phyloP scores from a whole-genome alignment of 2,113 vertebrate genomes.

The Anthoscopus minutus region DNA sequence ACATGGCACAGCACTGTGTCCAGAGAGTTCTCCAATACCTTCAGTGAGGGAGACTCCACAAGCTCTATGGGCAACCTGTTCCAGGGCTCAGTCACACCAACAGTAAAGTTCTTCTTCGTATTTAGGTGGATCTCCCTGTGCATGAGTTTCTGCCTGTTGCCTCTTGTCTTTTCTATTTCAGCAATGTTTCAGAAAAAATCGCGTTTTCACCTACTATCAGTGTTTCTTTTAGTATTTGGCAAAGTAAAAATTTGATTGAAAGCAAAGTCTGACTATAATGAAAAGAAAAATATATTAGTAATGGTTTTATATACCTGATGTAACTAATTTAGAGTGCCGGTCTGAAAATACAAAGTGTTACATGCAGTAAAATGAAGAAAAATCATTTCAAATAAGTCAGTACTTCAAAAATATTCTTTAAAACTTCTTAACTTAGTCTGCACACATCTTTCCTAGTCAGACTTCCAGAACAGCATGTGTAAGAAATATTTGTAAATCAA shows the following conservation, averaged over 20 bases:
- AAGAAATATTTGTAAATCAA: not conserved
- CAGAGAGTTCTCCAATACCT: not conserved
- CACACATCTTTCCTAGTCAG: not conserved
- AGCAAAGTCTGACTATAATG: not conserved
- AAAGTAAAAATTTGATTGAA: not conserved
- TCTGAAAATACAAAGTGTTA: not conserved
- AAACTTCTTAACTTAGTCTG: not conserved
- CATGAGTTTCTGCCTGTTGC: not conserved
- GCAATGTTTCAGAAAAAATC: not conserved
- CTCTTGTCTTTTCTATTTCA: not conserved
- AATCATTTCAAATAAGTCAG: not conserved
- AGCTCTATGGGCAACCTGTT: not conserved
- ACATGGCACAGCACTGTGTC: not conserved
- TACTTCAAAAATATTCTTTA: not conserved
- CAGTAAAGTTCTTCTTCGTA: not conserved
- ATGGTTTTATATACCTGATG: fast-evolving
- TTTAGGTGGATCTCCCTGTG: not conserved
- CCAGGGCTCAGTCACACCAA: not conserved
- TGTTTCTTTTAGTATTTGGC: not conserved
- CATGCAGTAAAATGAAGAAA: not conserved
- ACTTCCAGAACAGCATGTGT: not conserved
- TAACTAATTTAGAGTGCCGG: not conserved
- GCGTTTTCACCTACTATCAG: not conserved
- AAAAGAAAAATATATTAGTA: not conserved
- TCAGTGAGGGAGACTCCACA: not conserved